Evolutionary conservation across 1,140 invertebrate species (phyloP).

Genomic region (Colletes latitarsis): DNA sequence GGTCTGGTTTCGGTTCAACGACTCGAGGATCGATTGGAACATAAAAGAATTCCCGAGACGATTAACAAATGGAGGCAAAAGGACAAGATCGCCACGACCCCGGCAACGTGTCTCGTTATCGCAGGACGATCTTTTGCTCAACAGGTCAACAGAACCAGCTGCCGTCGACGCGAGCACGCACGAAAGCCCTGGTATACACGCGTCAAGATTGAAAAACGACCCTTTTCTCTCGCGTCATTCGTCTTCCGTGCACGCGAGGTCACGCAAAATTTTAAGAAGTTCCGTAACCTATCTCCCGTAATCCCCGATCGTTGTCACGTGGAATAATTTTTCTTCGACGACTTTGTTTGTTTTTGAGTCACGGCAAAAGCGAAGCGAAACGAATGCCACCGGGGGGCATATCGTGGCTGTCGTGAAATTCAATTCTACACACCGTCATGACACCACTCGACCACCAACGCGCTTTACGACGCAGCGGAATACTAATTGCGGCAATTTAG

Average conservation of each 20-base stretch:
- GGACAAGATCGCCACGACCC: not conserved
- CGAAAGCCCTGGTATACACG: slow-evolving; percentile 1
- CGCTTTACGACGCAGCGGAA: slow-evolving; percentile 30
- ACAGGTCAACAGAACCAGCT: slow-evolving; percentile 25
- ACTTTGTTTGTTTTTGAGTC: not conserved
- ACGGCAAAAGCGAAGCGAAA: not conserved
- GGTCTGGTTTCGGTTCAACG: not conserved
- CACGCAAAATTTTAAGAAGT: not conserved
- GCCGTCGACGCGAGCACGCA: slow-evolving; percentile 16
- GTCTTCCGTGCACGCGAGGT: slow-evolving; percentile 32
- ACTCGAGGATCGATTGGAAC: not conserved
- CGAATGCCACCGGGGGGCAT: not conserved
- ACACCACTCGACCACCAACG: slow-evolving; percentile 30
- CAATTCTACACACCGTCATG: not conserved
- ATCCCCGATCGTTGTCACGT: slow-evolving; percentile 10
- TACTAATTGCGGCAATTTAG: slow-evolving; percentile 50
- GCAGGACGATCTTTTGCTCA: slow-evolving; percentile 20
- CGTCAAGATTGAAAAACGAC: slow-evolving; percentile 36
- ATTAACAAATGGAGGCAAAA: slow-evolving; percentile 1
- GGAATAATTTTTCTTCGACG: not conserved
- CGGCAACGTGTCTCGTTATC: slow-evolving; percentile 3
- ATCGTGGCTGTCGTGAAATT: slow-evolving; percentile 15
- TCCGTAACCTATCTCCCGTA: slow-evolving; percentile 12
- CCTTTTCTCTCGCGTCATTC: slow-evolving; percentile 11
- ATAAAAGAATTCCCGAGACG: not conserved